Base-by-base conservation (phyloP, 2,113 vertebrate species). In the Hippopotamus amphibius region DNA sequence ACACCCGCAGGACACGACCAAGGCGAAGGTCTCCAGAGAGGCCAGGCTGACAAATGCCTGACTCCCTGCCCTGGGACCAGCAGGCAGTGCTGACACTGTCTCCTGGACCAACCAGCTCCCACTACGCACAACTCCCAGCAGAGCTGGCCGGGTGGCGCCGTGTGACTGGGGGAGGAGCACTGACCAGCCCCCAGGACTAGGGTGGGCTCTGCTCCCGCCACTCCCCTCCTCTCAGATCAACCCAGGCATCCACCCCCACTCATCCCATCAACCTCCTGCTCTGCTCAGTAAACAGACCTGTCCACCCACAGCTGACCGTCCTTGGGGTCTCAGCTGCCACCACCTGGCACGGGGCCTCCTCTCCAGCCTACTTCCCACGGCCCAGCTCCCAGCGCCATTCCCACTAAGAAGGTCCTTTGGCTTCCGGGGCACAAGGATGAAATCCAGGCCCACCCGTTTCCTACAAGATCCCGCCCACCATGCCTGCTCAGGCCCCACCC, bases 321-420 rank as follows among this genome's bases (percentile, higher is more conserved):
- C 24, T 30, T 15, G 0, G 7, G 2, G 11, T 28, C 57, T 9
- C 17, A 0, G 0, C 72, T 1, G 4, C 28, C 28, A 17, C 46
- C 7, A 24, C 61, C 28, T 3, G 53, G 57, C 57, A 46, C 7
- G 0, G 4, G 30, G n/a, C 12, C 48, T 15, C 43, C 48, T 41
- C 33, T 41, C 50, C 28, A 7, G 33, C 26, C 46, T 3, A 3
- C 19, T 7, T 21, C 57, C 26, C 28, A 26, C 37, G 46, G 22
- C 22, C 2, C 15, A 6, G 59, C 57, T 55, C 15, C 1, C 13
- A 1, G 1, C 0, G 21, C 53, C n/a, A 9, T 6, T 33, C 74
- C 43, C 65, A 53, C 19, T 0, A 13, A 26, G 24, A 53, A 12
- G 59, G 7, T 5, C 79, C 26, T 6, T 0, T 1, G 17, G 91